These are phyloP conservation scores for Horisme vitalbata DNA, from an alignment of 2,888 invertebrate genomes.

Conservation along the genomic window DNA sequence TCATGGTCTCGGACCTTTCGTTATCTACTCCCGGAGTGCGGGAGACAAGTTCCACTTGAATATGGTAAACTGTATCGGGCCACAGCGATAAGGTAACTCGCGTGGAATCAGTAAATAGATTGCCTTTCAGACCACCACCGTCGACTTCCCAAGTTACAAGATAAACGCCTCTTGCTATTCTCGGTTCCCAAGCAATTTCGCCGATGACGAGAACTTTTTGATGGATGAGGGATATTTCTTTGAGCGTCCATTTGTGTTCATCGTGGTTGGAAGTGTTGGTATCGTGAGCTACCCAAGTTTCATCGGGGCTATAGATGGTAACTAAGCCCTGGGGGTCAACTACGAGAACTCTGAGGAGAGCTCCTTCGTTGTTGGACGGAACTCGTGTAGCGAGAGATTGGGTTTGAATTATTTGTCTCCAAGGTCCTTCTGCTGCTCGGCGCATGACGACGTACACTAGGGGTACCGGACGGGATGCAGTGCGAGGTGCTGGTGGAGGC, in stretches of 20 bases:
- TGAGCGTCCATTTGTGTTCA: conserved; percentile 84
- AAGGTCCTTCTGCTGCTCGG: conserved; percentile 84
- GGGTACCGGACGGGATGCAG: conserved; percentile 82
- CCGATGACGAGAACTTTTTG: conserved; percentile 88
- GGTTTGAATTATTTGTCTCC: conserved; percentile 87
- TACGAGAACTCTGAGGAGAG: conserved; percentile 86
- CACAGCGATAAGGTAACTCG: conserved; percentile 90
- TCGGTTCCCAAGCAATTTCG: conserved; percentile 88
- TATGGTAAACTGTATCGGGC: conserved; percentile 91
- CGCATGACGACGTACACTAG: conserved; percentile 88
- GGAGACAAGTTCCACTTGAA: conserved; percentile 88
- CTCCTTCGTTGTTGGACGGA: conserved; percentile 85
- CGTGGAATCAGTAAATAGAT: conserved; percentile 91
- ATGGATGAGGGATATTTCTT: conserved; percentile 87
- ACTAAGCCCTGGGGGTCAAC: conserved; percentile 88
- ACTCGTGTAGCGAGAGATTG: conserved; percentile 85
- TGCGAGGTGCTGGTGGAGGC: conserved; percentile 84
- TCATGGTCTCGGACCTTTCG: conserved; percentile 85
- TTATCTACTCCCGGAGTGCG: conserved; percentile 84
- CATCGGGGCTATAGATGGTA: conserved; percentile 87
- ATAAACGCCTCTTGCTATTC: conserved; percentile 86
- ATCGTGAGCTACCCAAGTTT: conserved; percentile 82
- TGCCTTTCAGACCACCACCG: conserved; percentile 91
- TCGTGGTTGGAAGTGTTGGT: conserved; percentile 76
- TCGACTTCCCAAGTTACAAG: conserved; percentile 93